Base-by-base conservation (phyloP, 2,888 invertebrate genomes). In the Loripinus fragilis region DNA sequence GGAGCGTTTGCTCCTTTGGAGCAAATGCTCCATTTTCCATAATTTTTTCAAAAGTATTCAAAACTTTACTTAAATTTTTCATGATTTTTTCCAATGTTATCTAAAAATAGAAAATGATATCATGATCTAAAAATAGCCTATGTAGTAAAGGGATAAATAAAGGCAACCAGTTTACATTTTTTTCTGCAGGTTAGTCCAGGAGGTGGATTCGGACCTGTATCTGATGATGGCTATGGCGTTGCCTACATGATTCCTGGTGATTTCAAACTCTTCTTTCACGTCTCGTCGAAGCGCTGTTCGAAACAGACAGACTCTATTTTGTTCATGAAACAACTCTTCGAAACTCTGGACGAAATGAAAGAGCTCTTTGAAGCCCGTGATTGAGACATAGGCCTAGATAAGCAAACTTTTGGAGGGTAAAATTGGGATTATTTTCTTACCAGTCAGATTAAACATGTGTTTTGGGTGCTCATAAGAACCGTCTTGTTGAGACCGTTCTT, bases 131-230 rank as follows among this genome's bases (percentile, higher is more conserved):
- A n/a, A n/a, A n/a, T n/a, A n/a, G n/a, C n/a, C n/a, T n/a, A n/a
- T n/a, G n/a, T n/a, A n/a, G n/a, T n/a, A n/a, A n/a, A n/a, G n/a
- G n/a, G n/a, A n/a, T n/a, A n/a, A n/a, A n/a, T n/a, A n/a, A n/a
- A n/a, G n/a, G n/a, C n/a, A n/a, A n/a, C n/a, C n/a, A n/a, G n/a
- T n/a, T n/a, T n/a, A n/a, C 41, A 17, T 45, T 8, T 20, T 45
- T 45, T 20, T 45, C 3, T 45, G 15, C 85, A 94, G 94, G 87
- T 94, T 10, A 93, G 93, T 65, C 94, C 94, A 7, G 94, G 94
- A 20, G 94, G 94, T 38, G 94, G 94, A 0, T 94, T 94, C 90
- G 94, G 94, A 10, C 94, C 94, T 0, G 94, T 94, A 20, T 93
- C 94, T 0, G 94, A 94, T 80, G 92, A 93, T 64, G 94, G 94